These are phyloP conservation scores for Eupithecia inturbata DNA, from an alignment of 2,888 invertebrate species.

Conservation along the genomic window DNA sequence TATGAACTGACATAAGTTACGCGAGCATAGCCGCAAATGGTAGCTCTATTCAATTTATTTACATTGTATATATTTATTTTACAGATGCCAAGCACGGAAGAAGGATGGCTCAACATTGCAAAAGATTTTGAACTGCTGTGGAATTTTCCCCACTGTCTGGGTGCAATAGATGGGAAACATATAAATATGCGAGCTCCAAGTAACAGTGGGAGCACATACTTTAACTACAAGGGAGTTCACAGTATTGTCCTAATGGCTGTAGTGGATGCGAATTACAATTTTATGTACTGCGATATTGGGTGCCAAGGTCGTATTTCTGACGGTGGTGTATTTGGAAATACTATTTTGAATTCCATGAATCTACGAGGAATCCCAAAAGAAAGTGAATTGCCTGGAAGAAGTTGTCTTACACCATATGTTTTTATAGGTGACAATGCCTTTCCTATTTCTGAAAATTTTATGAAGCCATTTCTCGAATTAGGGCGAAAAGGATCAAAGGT, in stretches of 20 bases:
- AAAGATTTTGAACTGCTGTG: slow-evolving; percentile 28
- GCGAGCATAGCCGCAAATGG: slow-evolving; percentile 22
- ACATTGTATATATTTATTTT: slow-evolving; percentile 33
- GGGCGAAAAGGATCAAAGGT: slow-evolving; percentile 37
- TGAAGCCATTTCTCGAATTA: slow-evolving; percentile 45
- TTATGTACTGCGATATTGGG: slow-evolving; percentile 39
- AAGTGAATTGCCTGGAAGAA: slow-evolving; percentile 41
- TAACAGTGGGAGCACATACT: slow-evolving; percentile 31
- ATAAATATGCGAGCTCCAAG: slow-evolving; percentile 34
- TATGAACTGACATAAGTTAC: slow-evolving; percentile 31
- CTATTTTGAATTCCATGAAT: slow-evolving; percentile 38
- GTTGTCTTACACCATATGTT: slow-evolving; percentile 41
- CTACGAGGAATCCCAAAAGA: slow-evolving; percentile 39
- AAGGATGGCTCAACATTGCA: slow-evolving; percentile 31
- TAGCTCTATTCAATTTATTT: slow-evolving; percentile 25
- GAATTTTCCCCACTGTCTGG: slow-evolving; percentile 36
- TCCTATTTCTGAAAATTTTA: slow-evolving; percentile 41
- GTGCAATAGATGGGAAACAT: slow-evolving; percentile 45
- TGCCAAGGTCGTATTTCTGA: slow-evolving; percentile 41
- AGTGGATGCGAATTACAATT: slow-evolving; percentile 42
- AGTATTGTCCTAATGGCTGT: slow-evolving; percentile 37
- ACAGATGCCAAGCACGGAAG: slow-evolving; percentile 34
- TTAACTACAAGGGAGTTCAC: slow-evolving; percentile 35
- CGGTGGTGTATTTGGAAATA: slow-evolving; percentile 37
- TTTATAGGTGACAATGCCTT: slow-evolving; percentile 44